Evolutionary conservation across 2,888 invertebrate genomes (phyloP), one percentile per base, ranked within the genome.

Genomic region (Keiferia lycopersicella): DNA sequence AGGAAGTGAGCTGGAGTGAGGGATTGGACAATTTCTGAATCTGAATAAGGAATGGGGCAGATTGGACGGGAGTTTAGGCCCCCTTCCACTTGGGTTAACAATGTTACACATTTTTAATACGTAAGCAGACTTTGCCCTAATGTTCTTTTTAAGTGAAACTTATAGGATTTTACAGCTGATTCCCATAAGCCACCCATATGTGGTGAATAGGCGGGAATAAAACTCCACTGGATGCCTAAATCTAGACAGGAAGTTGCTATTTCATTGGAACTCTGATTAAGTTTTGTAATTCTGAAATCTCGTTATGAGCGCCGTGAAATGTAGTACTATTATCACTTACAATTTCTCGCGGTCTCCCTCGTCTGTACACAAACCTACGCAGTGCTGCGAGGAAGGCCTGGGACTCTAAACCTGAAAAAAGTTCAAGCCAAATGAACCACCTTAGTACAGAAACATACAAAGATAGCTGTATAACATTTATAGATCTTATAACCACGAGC

Each of bases 1-100:
- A 80, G 63, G 58, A 78, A 76, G 63, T 79, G 80, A 4, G 69
- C 74, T 48, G 78, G 78, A 7, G 78, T 77, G 7, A 79, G 66
- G 4, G 69, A 66, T 7, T 65, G 58, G 8, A 71, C 57, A 50
- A 74, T 73, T 2, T 64, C 38, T 0, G 70, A 68, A 56, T 74
- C 71, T 6, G 68, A 59, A 1, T 73, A 72, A 14, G 59, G 45
- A 0, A 75, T 8, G 0, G 73, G 71, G 26, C 67, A 69, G 22
- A 76, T 18, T 12, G 74, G 75, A 18, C 75, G 65, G 4, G 74
- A 75, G 58, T 76, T 76, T 4, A 75, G 64, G 8, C 70, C 65
- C 2, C 68, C 71, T 59, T 76, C 75, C 18, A 71, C 65, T 51
- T 68, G 66, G 2, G 56, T 63, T n/a, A 41, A 41, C 11, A 41